A percentile compares a stretch with the other conserved stretches of the same genome.
Conservation (phyloP, 2,797 vertebrate genomes). For the Falco naumanni region DNA sequence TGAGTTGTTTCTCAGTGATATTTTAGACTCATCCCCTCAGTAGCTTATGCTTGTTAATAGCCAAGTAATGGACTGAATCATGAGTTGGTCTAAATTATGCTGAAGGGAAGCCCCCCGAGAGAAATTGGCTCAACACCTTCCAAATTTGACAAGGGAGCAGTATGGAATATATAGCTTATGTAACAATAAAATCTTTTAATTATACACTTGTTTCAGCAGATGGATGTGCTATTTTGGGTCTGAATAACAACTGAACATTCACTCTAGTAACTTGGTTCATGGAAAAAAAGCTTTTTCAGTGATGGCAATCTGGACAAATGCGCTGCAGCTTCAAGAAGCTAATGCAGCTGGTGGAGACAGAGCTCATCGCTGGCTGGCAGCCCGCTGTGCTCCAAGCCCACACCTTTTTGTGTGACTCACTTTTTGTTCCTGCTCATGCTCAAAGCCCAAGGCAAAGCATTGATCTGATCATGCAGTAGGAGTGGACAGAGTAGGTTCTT, state of each 20-base stretch:
- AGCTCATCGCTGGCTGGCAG: neutral
- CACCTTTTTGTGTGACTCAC: slow-evolving; percentile 38
- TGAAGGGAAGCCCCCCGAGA: slow-evolving; percentile 22
- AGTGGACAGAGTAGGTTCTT: slow-evolving; percentile 27
- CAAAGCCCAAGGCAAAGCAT: slow-evolving; percentile 6
- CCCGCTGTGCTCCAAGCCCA: slow-evolving; percentile 42
- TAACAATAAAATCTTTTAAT: slow-evolving; percentile 49
- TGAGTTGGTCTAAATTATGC: neutral
- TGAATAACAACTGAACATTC: slow-evolving; percentile 53
- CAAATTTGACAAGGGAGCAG: neutral
- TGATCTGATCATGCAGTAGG: slow-evolving; percentile 37
- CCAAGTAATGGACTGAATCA: slow-evolving; percentile 10
- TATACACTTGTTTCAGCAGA: slow-evolving; percentile 39
- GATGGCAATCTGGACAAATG: slow-evolving; percentile 30
- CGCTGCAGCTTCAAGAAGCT: slow-evolving; percentile 1
- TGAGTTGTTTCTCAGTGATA: neutral
- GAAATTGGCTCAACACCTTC: slow-evolving; percentile 20
- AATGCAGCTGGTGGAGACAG: slow-evolving; percentile 40
- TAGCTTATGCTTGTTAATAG: neutral
- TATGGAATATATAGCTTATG: slow-evolving; percentile 33
- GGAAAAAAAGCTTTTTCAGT: neutral
- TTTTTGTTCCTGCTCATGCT: slow-evolving; percentile 14
- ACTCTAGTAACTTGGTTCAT: slow-evolving; percentile 20
- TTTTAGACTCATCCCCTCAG: neutral
- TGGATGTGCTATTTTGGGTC: slow-evolving; percentile 40